Base-by-base conservation (phyloP, 2,113 vertebrate species). In the Pelmatolapia mariae region DNA sequence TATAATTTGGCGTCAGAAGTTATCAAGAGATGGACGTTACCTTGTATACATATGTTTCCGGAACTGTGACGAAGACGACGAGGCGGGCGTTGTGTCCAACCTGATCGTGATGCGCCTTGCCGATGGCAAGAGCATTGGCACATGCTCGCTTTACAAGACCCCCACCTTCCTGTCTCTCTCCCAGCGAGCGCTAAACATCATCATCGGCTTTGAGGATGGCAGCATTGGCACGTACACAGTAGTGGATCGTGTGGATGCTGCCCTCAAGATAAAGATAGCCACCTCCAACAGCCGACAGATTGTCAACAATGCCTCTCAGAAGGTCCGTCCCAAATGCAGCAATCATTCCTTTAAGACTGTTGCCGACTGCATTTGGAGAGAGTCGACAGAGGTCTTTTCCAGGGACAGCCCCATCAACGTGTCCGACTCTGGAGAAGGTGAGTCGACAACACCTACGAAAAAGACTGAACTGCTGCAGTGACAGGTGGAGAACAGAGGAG, bases 241-340 rank as follows among this genome's bases (percentile, higher is more conserved):
- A 5, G 99, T 99, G 87, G 99, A 99, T 89, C 97, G 98, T 0
- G 99, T 99, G 0, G 99, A 99, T 4, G 99, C 99, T 2, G 97
- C 99, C 4, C 95, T 99, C 89, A 99, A 99, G 93, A 99, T 99
- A 88, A 99, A 99, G 95, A 99, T 99, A 9, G 99, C 99, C 92
- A 99, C 99, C 80, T 99, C 99, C 45, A 99, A 99, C 89, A 99
- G 99, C 95, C 98, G 99, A 22, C 99, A 99, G 89, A 99, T 99
- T 92, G 98, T 99, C 96, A 99, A 97, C 96, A 99, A 96, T 1
- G 78, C 98, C 45, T 96, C 98, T 3, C 98, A 99, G 92, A 96
- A 97, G 85, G 97, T 98, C 87, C 97, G 97, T 79, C 98, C 99
- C 33, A 99, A 98, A 92, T 98, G 97, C 63, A 96, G 96, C 83